Evolutionary conservation across 1,140 invertebrate genomes (phyloP).

Genomic region (Rhagoletis zephyria): DNA sequence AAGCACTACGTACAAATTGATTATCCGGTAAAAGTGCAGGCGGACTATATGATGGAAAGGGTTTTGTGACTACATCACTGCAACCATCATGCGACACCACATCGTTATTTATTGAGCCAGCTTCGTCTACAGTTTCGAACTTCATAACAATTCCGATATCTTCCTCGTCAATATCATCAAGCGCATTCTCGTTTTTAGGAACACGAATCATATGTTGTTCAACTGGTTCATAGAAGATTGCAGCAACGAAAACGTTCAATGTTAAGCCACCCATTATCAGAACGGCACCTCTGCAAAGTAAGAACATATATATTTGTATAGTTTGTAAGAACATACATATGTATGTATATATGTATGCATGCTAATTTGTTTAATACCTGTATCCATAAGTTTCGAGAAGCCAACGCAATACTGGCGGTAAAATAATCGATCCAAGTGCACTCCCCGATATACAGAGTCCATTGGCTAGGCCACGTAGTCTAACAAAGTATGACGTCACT

Average conservation of each 20-base stretch:
- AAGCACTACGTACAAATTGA: constrained; percentile 75
- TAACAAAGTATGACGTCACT: constrained; percentile 89
- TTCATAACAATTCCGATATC: constrained; percentile 72
- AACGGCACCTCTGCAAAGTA: constrained; percentile 78
- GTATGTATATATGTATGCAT: not conserved
- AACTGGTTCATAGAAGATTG: constrained; percentile 87
- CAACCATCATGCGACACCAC: constrained; percentile 7
- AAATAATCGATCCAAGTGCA: constrained; percentile 84
- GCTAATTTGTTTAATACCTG: constrained; percentile 74
- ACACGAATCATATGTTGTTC: constrained; percentile 83
- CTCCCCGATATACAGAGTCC: constrained; percentile 92
- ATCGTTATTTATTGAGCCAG: constrained; percentile 57
- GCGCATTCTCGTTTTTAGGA: constrained; percentile 65
- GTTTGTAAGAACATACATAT: not conserved
- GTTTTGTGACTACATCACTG: constrained; percentile 58
- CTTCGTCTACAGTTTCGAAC: constrained; percentile 70
- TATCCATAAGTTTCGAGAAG: constrained; percentile 84
- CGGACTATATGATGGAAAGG: constrained; percentile 63
- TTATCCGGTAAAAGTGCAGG: constrained; percentile 62
- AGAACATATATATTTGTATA: not conserved
- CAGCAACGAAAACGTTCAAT: constrained; percentile 87
- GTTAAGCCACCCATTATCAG: constrained; percentile 87
- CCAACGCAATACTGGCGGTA: constrained; percentile 82
- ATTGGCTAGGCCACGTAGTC: constrained; percentile 86
- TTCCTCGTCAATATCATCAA: constrained; percentile 71